A percentile compares a stretch with the other conserved stretches of the same genome.
Conservation (phyloP, 2,113 vertebrate species). For the Phoxinus phoxinus region DNA sequence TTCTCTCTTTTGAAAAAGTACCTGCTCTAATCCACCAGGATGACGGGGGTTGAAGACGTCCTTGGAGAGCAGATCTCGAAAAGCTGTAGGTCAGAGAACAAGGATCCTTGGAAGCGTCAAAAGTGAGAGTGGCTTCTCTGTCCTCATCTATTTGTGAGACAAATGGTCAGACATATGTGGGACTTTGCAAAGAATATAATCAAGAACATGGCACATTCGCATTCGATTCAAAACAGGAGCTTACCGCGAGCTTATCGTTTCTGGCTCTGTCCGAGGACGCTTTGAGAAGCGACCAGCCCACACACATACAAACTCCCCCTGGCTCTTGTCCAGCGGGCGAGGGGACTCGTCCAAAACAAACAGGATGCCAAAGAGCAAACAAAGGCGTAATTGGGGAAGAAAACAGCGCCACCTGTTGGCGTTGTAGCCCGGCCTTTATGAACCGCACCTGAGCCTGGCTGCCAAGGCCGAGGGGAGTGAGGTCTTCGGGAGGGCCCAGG, state of each 20-base stretch:
- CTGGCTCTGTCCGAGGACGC: slow-evolving; percentile 22
- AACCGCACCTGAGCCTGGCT: slow-evolving; percentile 45
- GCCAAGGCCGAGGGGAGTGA: slow-evolving; percentile 9
- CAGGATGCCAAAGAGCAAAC: slow-evolving; percentile 74
- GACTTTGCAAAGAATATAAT: slow-evolving; percentile 28
- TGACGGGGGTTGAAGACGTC: not conserved
- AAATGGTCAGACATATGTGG: slow-evolving; percentile 32
- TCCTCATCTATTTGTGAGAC: not conserved
- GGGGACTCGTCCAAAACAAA: slow-evolving; percentile 67
- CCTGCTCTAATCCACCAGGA: slow-evolving; percentile 40
- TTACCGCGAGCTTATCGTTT: slow-evolving; percentile 23
- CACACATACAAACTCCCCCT: slow-evolving; percentile 38
- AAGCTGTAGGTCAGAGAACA: slow-evolving; percentile 5
- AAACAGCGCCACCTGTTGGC: slow-evolving; percentile 79
- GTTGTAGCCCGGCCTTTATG: slow-evolving; percentile 47
- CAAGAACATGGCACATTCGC: not conserved
- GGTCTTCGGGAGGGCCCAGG: slow-evolving; percentile 22
- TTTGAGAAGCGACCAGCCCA: slow-evolving; percentile 36
- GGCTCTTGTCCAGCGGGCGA: slow-evolving; percentile 57
- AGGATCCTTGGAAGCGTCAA: not conserved
- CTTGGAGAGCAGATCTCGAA: slow-evolving; percentile 1
- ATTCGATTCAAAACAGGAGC: slow-evolving; percentile 20
- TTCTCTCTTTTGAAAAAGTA: slow-evolving; percentile 36
- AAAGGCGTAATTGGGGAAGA: slow-evolving; percentile 74
- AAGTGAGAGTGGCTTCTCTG: not conserved